Percentiles rank a stretch among this genome's conserved stretches.
phyloP scores from a whole-genome alignment of 2,113 vertebrate genomes.

The Cyanoderma ruficeps region DNA sequence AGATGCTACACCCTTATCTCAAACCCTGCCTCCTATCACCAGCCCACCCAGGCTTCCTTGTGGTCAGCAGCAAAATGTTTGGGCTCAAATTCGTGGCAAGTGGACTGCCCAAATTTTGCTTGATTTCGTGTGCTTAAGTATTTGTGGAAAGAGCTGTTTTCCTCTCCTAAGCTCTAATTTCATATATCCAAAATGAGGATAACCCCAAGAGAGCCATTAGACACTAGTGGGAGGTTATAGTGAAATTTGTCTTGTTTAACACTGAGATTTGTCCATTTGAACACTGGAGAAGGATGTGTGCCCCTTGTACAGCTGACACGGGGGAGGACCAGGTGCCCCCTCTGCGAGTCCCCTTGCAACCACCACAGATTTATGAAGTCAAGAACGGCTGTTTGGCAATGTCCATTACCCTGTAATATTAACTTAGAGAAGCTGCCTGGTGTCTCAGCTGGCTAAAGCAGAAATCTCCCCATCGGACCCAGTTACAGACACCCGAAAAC shows the following conservation, averaged over 20 bases:
- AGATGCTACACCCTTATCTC: not conserved
- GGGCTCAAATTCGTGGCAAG: not conserved
- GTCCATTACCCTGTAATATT: not conserved
- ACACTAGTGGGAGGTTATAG: too few species aligned
- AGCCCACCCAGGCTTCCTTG: not conserved
- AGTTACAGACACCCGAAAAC: not conserved
- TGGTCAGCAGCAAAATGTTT: not conserved
- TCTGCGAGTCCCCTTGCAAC: not conserved
- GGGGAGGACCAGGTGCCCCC: not conserved
- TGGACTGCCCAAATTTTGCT: not conserved
- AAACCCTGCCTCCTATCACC: not conserved
- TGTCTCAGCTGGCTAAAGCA: not conserved
- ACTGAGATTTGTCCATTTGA: not conserved
- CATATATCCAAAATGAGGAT: not conserved
- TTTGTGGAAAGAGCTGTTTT: not conserved
- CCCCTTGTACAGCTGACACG: not conserved
- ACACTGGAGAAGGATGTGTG: not conserved
- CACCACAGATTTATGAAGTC: not conserved
- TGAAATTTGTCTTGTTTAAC: not conserved
- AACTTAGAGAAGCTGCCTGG: not conserved
- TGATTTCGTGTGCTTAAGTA: not conserved
- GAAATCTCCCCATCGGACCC: not conserved
- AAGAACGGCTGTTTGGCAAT: not conserved
- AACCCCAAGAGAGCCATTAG: not conserved
- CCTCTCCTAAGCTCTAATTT: not conserved